Evolutionary conservation across 2,888 invertebrate species (phyloP), one percentile per base, ranked within the genome.

Genomic region (Aphodius sticticus): DNA sequence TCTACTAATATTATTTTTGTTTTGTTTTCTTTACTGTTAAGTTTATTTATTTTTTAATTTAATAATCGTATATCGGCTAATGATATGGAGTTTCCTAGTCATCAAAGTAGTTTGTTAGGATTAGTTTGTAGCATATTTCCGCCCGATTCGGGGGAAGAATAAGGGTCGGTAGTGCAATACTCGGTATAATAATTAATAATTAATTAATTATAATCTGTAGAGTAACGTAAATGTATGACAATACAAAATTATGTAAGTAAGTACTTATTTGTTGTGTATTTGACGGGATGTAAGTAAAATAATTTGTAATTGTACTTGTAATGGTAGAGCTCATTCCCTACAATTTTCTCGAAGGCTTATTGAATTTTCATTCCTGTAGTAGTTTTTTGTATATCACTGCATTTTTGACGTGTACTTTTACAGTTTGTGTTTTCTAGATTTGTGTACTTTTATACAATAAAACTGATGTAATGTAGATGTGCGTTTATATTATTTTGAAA

Each of bases 41-140:
- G 80, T 82, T 83, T 84, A 81, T 82, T 86, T 86, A 84, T 84
- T 83, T 81, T 80, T 86, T 85, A 81, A 83, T 81, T 81, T 84
- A 74, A 36, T 84, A 84, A 79, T 82, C 80, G 79, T 84, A 82
- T 88, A 88, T 88, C 88, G 88, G 88, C 88, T 88, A 88, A 88
- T 88, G 87, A 86, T 88, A 88, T 87, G 84, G 81, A 83, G 85
- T 84, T 84, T 86, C 85, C 88, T 88, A 88, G 88, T 88, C 88
- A 88, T 85, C 86, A 85, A 37, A 77, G 14, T 80, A 75, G 16
- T 53, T 74, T 53, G 7, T 53, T 53, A 9, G 12, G 53, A 69
- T 76, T 76, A 76, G 69, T 15, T 15, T 53, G 16, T 72, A 70
- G 70, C 53, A 70, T 77, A n/a, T 35, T 15, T 14, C 16, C 36